Base-by-base conservation (phyloP, 2,797 vertebrate species). In the Micromesistius poutassou region DNA sequence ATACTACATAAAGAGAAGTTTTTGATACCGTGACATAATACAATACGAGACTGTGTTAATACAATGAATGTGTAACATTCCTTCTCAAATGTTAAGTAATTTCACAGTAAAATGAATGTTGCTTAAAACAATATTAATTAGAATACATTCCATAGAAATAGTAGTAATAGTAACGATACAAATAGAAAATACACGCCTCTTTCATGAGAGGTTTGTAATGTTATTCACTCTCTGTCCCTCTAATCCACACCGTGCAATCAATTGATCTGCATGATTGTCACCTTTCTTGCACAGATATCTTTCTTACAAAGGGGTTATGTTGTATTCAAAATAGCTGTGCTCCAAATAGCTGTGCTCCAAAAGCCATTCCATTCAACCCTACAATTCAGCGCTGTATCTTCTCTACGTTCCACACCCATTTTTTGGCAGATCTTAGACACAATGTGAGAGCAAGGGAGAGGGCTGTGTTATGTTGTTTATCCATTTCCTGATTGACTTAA, bases 61-160 rank as follows among this genome's bases (percentile, higher is more conserved):
- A 85, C 82, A 83, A 89, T 89, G 84, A 93, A 91, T 87, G 86
- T 93, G 91, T 91, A 84, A 89, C 85, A 90, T 92, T 93, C 84
- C 86, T 90, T 89, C 90, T 92, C 85, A 91, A 85, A 91, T 87
- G 91, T 93, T 85, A 90, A 91, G 90, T 91, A 88, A 91, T 87
- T 91, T 77, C 85, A 90, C 80, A 83, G 87, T 92, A 91, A 86
- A 82, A 92, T 87, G 86, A 85, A 81, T 80, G 90, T 86, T 83
- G 79, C 82, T 89, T 71, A 87, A 86, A 88, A 91, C 90, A 81
- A 91, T 86, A 93, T 92, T 90, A 89, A 93, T 92, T 93, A 88
- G 81, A 82, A 91, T 90, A 91, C 90, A 90, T 91, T 93, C 83
- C 93, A 90, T 89, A 91, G 88, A 87, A 91, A 89, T 91, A 91